phyloP scores from a whole-genome alignment of 1,140 invertebrate genomes.

The Eupristina koningsbergeri region DNA sequence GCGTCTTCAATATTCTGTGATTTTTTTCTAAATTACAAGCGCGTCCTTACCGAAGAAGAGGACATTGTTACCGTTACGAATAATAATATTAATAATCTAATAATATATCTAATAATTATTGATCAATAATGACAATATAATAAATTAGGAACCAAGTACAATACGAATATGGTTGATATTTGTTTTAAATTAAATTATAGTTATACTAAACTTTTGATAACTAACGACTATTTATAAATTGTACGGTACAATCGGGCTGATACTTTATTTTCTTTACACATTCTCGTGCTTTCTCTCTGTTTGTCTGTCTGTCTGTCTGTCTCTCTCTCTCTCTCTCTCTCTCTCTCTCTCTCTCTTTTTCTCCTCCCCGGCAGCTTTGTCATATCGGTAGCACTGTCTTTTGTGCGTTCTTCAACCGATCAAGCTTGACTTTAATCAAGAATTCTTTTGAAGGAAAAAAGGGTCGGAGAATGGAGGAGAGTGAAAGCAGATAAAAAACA shows the following conservation, averaged over 20 bases:
- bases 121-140: constrained; percentile 57
- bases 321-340: constrained; percentile 7
- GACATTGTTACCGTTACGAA: constrained; percentile 53
- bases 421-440: constrained; percentile 16
- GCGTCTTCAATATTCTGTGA: constrained; percentile 41
- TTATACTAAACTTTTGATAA: constrained; percentile 62
- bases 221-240: constrained; percentile 69
- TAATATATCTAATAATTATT: constrained; percentile 49
- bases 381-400: neutral
- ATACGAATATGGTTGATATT: constrained; percentile 62
- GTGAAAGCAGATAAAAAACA: constrained; percentile 12
- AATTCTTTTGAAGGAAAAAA: constrained; percentile 1
- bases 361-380: neutral
- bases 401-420: neutral
- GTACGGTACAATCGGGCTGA: constrained; percentile 58
- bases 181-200: constrained; percentile 68
- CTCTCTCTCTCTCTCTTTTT: neutral
- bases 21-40: constrained; percentile 47
- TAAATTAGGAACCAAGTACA: constrained; percentile 73
- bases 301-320: constrained; percentile 47
- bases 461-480: constrained; percentile 9
- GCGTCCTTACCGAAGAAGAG: constrained; percentile 54
- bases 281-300: constrained; percentile 31
- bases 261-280: constrained; percentile 49
- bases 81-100: constrained; percentile 56